Evolutionary conservation across 2,113 vertebrate genomes (phyloP).

Genomic region (Chelonoidis abingdonii): DNA sequence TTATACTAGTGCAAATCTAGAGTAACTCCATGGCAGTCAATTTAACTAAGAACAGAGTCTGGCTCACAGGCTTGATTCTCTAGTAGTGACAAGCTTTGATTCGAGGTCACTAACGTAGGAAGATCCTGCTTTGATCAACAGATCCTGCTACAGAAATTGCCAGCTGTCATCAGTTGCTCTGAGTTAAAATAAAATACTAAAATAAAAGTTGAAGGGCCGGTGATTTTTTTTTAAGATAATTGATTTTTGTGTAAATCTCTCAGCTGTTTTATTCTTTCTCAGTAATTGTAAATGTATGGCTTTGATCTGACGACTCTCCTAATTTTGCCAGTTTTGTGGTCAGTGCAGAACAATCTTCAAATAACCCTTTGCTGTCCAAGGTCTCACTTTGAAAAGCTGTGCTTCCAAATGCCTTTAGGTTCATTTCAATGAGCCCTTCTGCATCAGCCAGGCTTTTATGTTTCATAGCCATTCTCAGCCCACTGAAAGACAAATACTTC

Average conservation of each 20-base stretch:
- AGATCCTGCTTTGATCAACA: neutral
- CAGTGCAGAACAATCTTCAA: neutral
- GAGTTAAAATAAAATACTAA: slow-evolving; percentile 1
- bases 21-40: neutral
- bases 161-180: neutral
- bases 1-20: neutral
- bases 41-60: neutral
- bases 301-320: neutral
- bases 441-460: neutral
- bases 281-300: fast-evolving
- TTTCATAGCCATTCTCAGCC: slow-evolving; percentile 51
- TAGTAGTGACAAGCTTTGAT: neutral
- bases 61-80: neutral
- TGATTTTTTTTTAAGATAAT: neutral
- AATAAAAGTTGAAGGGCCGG: neutral
- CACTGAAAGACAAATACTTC: slow-evolving; percentile 33
- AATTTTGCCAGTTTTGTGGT: neutral
- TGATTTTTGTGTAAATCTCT: neutral
- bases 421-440: slow-evolving; percentile 8
- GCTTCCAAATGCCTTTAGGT: neutral
- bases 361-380: neutral
- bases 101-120: neutral
- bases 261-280: neutral
- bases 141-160: neutral
- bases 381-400: neutral